Base-by-base conservation (phyloP, 2,113 vertebrate species). In the Marmota flaviventris region DNA sequence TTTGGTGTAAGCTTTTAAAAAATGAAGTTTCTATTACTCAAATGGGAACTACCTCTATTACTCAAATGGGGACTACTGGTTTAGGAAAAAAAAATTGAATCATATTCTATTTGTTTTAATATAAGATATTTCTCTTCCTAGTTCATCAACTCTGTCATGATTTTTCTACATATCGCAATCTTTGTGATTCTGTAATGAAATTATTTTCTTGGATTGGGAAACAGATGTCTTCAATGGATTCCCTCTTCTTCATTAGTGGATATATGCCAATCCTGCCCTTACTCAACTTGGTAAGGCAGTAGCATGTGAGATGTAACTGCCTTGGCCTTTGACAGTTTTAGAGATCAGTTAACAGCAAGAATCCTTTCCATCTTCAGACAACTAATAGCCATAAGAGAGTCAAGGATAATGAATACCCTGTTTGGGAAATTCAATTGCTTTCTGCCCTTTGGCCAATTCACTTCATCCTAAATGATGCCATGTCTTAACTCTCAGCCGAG, bases 61-160 rank as follows among this genome's bases (percentile, higher is more conserved):
- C 1, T 86, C 3, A 87, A 87, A 95, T 70, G 0, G 17, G 6
- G 18, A 14, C 10, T 34, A 12, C 72, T 17, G 25, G 0, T 53
- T 92, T 58, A 9, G 5, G 39, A 85, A 81, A 88, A 32, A 91
- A 91, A 96, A 92, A 45, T n/a, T 32, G 4, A 81, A 92, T 39
- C 8, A 76, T 1, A 24, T 2, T 34, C 32, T n/a, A 17, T 32
- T 76, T 84, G 2, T 56, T 95, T 88, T 73, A 65, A 2, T 8
- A 4, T 17, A 69, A 5, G 4, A 27, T 83, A 79, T 86, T 91
- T 93, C 17, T 85, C 3, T 48, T 29, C 25, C 12, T 67, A 65
- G 3, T 56, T 27, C 14, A 45, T 63, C 27, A 91, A 14, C 3
- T 51, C 17, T 79, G 17, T 89, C 70, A 7, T 63, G 32, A 14